A percentile compares a stretch with the other conserved stretches of the same genome.
Conservation (phyloP, 2,113 vertebrate species). For the Dicaeum eximium region DNA sequence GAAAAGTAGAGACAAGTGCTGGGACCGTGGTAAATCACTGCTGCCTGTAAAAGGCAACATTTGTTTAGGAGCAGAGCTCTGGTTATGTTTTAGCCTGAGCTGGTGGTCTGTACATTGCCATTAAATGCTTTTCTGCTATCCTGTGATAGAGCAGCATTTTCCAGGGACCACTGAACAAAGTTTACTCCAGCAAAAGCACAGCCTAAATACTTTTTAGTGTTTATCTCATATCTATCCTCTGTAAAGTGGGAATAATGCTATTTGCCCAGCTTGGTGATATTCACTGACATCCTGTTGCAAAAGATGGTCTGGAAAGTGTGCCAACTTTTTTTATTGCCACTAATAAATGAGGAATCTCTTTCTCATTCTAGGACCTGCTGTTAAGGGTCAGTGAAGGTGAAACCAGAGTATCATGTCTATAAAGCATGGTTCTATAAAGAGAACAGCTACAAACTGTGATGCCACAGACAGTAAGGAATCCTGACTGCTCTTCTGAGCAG, state of each 20-base stretch:
- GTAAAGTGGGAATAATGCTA: neutral
- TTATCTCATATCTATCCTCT: neutral
- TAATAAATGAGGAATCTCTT: neutral
- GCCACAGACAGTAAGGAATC: neutral
- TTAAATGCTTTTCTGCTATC: neutral
- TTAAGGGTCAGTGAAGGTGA: neutral
- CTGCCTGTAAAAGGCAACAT: neutral
- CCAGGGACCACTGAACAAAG: neutral
- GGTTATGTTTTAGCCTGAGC: neutral
- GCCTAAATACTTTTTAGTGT: neutral
- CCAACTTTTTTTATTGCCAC: neutral
- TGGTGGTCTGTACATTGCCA: neutral
- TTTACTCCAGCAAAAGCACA: neutral
- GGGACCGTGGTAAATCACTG: neutral
- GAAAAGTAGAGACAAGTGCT: neutral
- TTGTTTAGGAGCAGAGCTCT: neutral
- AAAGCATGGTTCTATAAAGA: neutral
- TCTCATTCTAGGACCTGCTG: neutral
- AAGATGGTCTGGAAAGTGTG: neutral
- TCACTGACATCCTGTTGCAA: neutral
- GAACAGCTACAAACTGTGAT: neutral
- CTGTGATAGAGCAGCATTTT: neutral
- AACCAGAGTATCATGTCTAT: neutral
- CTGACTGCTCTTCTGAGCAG: neutral
- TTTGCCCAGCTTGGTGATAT: neutral